Percentiles rank a stretch among this genome's conserved stretches.
Conservation (phyloP, 1,140 invertebrate species). For the Hypsibius dujardini region DNA sequence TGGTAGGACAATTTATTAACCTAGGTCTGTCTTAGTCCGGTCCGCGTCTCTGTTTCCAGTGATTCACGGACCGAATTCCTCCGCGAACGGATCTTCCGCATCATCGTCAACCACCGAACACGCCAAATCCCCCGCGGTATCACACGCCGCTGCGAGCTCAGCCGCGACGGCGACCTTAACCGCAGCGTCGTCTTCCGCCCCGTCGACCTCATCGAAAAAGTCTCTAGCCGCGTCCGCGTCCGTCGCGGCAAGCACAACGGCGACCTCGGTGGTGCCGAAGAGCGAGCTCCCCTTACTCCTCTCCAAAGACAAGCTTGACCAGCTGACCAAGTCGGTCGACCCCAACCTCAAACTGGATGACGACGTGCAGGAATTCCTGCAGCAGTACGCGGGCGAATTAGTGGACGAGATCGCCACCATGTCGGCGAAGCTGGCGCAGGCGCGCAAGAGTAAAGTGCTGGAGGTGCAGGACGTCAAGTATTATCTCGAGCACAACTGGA, state of each 20-base stretch:
- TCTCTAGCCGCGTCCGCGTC: neutral
- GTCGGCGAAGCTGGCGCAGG: neutral
- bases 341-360: slow-evolving; percentile 1
- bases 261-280: neutral
- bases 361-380: slow-evolving; percentile 14
- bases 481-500: slow-evolving; percentile 17
- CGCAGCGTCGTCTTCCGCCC: slow-evolving; percentile 7
- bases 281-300: neutral
- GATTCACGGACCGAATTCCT: no score
- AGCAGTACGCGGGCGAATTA: slow-evolving; percentile 10
- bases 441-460: neutral
- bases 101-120: no score
- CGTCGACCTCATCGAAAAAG: neutral
- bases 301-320: neutral
- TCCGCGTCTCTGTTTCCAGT: no score
- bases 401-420: slow-evolving; percentile 5
- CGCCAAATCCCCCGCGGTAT: no score
- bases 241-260: neutral
- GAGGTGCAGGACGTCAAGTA: neutral
- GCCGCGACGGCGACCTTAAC: no score
- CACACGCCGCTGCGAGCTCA: no score
- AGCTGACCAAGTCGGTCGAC: neutral
- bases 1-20: no score
- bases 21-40: no score
- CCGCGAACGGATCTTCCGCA: no score